Evolutionary conservation across 1,140 invertebrate species (phyloP).

Genomic region (silkworm (Bombyx mori)): DNA sequence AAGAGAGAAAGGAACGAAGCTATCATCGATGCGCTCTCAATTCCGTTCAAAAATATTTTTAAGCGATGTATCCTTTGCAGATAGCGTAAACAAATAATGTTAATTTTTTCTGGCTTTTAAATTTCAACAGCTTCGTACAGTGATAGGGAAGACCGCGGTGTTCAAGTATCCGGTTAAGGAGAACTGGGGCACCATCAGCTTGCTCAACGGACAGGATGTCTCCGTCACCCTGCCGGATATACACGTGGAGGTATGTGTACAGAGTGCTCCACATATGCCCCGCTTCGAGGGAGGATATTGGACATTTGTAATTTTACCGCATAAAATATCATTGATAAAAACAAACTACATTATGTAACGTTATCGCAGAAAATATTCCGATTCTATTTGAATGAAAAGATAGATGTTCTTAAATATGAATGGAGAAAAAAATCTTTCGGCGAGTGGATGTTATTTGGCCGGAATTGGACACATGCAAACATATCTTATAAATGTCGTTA

Average conservation of each 20-base stretch:
- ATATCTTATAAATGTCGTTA: too few relatives aligned
- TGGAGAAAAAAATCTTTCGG: too few relatives aligned
- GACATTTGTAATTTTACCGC: background rate
- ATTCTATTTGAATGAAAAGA: background rate
- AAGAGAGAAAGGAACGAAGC: too few relatives aligned
- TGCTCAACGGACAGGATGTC: conserved; percentile 64
- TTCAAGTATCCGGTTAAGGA: conserved; percentile 67
- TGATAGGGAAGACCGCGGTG: conserved; percentile 33
- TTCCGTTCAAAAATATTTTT: too few relatives aligned
- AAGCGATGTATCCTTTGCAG: too few relatives aligned
- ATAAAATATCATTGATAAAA: background rate
- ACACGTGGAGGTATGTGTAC: conserved; percentile 56
- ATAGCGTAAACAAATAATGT: too few relatives aligned
- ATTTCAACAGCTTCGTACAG: conserved; percentile 32
- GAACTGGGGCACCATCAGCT: conserved; percentile 68
- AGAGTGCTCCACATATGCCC: background rate
- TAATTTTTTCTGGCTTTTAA: too few relatives aligned
- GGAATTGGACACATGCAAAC: too few relatives aligned
- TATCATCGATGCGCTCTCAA: too few relatives aligned
- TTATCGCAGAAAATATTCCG: background rate
- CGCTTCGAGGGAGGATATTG: too few relatives aligned
- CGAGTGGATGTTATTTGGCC: too few relatives aligned
- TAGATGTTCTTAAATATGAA: too few relatives aligned
- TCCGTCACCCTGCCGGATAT: conserved; percentile 57
- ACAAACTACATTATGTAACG: background rate